Evolutionary conservation across 2,888 invertebrate species (phyloP), one percentile per base, ranked within the genome.

Genomic region (Dicyrtoma fusca): DNA sequence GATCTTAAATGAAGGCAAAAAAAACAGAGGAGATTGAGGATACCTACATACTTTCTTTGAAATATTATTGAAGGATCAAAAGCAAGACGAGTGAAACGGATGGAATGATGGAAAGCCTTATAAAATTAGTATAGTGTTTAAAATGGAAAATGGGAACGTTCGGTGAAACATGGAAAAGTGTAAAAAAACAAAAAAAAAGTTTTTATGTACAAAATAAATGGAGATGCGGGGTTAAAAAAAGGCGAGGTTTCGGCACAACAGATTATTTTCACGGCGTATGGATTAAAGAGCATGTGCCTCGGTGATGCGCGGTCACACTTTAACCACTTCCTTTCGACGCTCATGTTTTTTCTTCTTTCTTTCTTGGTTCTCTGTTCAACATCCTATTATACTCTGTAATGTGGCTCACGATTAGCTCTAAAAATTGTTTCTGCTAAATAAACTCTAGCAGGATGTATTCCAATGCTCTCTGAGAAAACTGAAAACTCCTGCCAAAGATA

Each of bases 301-400:
- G 57, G 47, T 45, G 69, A 69, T 69, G 57, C 59, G 57, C 65
- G 64, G 73, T 73, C 70, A 73, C 73, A 73, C 73, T 73, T 73
- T 65, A 73, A 70, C 73, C 73, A 73, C 70, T 70, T 73, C 73
- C 73, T 64, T 71, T 71, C 42, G 42, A 65, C 65, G 65, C 55
- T 71, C 62, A 21, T 53, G 23, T 26, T 71, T 62, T 64, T 64
- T 45, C 25, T 21, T 11, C 4, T 59, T 23, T 55, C 55, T 55
- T 19, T 21, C 55, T 62, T 44, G 61, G 2, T 45, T 14, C 8
- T 47, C 2, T 65, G 25, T 34, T 5, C 34, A 34, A 34, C 34
- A 34, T 34, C 34, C 34, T 34, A 34, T 34, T 34, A 34, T 8
- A 34, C n/a, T 59, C 59, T 69, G 26, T 53, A 49, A 49, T 44